A percentile compares a stretch with the other conserved stretches of the same genome.
phyloP scores from a whole-genome alignment of 2,797 vertebrate species.

The Leptoclinus maculatus region DNA sequence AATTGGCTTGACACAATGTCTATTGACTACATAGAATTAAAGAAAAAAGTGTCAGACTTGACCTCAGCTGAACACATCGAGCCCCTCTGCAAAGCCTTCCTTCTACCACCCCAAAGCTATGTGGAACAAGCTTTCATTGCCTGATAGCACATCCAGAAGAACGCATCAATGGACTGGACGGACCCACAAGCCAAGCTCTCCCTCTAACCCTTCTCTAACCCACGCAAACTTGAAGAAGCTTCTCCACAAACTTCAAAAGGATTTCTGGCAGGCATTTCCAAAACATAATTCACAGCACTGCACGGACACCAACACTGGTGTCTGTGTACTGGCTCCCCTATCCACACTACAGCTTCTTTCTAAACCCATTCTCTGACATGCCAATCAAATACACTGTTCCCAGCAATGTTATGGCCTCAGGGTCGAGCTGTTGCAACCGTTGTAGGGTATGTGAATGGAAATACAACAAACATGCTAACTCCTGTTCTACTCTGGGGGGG shows the following conservation, averaged over 20 bases:
- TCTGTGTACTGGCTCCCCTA: background rate
- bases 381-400: conserved; percentile 5
- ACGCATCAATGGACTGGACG: background rate
- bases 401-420: background rate
- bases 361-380: background rate
- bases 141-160: background rate
- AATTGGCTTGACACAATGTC: background rate
- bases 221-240: conserved; percentile 10
- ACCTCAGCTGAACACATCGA: background rate
- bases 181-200: background rate
- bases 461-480: too few relatives aligned
- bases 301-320: background rate
- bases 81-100: conserved; percentile 3
- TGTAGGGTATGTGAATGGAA: too few relatives aligned
- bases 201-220: conserved; percentile 7
- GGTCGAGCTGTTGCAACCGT: too few relatives aligned
- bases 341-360: background rate
- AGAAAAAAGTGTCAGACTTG: background rate
- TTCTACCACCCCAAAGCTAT: background rate
- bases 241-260: conserved; percentile 33
- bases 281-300: conserved; percentile 8
- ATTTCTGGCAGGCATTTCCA: conserved; percentile 10
- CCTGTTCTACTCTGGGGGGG: background rate
- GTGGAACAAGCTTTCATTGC: background rate
- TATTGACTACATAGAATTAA: background rate